Percentiles rank a stretch among this genome's conserved stretches.
Evolutionary conservation across 2,888 invertebrate genomes (phyloP).

Genomic region (Aspidiotus destructor): DNA sequence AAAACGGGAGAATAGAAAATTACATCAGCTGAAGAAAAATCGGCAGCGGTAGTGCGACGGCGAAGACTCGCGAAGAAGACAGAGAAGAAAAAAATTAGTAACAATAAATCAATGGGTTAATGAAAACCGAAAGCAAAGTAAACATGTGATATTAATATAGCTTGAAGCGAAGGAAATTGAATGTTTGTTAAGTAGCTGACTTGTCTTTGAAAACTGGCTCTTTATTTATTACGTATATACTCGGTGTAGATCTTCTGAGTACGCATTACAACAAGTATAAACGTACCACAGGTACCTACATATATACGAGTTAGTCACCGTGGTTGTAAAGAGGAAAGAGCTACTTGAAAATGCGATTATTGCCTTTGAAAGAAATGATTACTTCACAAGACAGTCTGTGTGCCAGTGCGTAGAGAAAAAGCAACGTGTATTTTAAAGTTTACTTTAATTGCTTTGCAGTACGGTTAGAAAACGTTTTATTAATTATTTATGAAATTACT

Average conservation of each 20-base stretch:
- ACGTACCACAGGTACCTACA: neutral
- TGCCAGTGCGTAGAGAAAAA: neutral
- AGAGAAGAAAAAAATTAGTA: conserved; percentile 22
- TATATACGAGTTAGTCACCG: conserved; percentile 13
- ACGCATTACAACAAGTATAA: conserved; percentile 12
- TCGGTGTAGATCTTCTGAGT: neutral
- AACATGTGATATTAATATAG: conserved; percentile 32
- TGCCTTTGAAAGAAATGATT: conserved; percentile 31
- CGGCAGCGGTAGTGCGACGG: neutral
- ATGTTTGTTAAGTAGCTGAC: conserved; percentile 31
- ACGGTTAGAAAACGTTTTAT: conserved; percentile 26
- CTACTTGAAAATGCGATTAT: conserved; percentile 32
- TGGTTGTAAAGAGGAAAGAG: conserved; percentile 8
- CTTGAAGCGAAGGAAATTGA: conserved; percentile 28
- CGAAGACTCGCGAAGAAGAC: neutral
- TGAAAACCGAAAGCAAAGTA: conserved; percentile 32
- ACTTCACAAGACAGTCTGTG: conserved; percentile 22
- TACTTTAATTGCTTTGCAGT: conserved; percentile 31
- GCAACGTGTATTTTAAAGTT: conserved; percentile 23
- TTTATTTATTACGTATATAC: conserved; percentile 30
- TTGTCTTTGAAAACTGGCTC: conserved; percentile 29
- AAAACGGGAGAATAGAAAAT: neutral
- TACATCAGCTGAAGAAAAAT: neutral
- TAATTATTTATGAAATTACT: conserved; percentile 30
- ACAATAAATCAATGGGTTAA: conserved; percentile 30